Percentiles rank a stretch among this genome's conserved stretches.
Evolutionary conservation across 2,797 vertebrate genomes (phyloP).

Genomic region (Gambusia yucatana): DNA sequence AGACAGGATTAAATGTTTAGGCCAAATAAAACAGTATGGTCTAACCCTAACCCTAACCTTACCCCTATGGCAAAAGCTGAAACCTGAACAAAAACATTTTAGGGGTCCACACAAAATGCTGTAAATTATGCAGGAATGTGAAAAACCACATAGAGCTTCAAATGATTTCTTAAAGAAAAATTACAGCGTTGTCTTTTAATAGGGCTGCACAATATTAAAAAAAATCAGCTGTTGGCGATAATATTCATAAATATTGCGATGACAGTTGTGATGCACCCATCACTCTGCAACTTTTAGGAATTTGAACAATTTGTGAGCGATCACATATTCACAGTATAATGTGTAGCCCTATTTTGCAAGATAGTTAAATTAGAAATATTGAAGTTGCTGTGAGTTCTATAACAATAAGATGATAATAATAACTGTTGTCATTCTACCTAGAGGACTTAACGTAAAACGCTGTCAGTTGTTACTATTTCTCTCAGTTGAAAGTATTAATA

Average conservation of each 20-base stretch:
- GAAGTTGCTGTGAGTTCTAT: not conserved
- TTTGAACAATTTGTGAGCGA: not conserved
- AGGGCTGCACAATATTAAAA: not conserved
- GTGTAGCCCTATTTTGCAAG: not conserved
- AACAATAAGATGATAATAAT: not conserved
- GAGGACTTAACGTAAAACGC: too few relatives aligned
- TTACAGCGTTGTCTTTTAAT: too few relatives aligned
- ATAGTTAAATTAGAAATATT: not conserved
- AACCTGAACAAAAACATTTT: too few relatives aligned
- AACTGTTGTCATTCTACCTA: not conserved
- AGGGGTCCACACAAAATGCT: too few relatives aligned
- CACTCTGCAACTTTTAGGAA: not conserved
- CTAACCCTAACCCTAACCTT: too few relatives aligned
- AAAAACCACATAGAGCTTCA: too few relatives aligned
- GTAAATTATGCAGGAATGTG: too few relatives aligned
- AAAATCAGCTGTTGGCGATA: not conserved
- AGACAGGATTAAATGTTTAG: too few relatives aligned
- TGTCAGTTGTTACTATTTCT: not conserved
- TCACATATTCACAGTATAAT: not conserved
- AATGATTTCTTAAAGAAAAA: too few relatives aligned
- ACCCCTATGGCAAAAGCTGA: too few relatives aligned
- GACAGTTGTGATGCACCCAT: not conserved
- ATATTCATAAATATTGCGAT: not conserved
- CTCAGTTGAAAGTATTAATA: not conserved
- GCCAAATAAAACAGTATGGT: not conserved